Conservation (phyloP, 2,797 vertebrate species). For the Myiotriccus ornatus region DNA sequence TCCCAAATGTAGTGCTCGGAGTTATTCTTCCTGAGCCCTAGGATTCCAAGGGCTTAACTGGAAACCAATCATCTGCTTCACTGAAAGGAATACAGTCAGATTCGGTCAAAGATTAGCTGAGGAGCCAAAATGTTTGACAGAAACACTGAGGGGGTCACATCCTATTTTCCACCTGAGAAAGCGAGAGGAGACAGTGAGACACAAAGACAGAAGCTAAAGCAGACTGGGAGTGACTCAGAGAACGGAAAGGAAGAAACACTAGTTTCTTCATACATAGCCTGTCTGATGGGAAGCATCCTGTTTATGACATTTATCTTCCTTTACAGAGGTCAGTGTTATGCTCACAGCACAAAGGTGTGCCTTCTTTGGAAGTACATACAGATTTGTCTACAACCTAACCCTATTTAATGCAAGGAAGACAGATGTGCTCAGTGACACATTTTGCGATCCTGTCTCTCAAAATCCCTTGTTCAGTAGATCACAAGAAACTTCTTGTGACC, state of each 20-base stretch:
- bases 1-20: conserved; percentile 39
- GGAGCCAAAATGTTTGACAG: conserved; percentile 46
- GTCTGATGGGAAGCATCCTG: background rate
- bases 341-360: background rate
- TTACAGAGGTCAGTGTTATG: background rate
- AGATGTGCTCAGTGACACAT: background rate
- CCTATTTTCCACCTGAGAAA: conserved; percentile 36
- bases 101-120: conserved; percentile 36
- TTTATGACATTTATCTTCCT: background rate
- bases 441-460: background rate
- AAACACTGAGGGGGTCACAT: background rate
- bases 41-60: conserved; percentile 37
- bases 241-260: background rate
- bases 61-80: conserved; percentile 20
- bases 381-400: background rate
- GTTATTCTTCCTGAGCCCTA: conserved; percentile 24
- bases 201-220: background rate
- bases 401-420: background rate
- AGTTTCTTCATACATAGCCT: background rate
- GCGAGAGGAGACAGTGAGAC: background rate
- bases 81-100: conserved; percentile 22
- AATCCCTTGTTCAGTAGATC: background rate
- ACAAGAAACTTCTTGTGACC: background rate
- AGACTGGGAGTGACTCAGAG: background rate
- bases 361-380: background rate